A percentile compares a stretch with the other conserved stretches of the same genome.
Conservation (phyloP, 2,888 invertebrate genomes). For the Carcina quercana region DNA sequence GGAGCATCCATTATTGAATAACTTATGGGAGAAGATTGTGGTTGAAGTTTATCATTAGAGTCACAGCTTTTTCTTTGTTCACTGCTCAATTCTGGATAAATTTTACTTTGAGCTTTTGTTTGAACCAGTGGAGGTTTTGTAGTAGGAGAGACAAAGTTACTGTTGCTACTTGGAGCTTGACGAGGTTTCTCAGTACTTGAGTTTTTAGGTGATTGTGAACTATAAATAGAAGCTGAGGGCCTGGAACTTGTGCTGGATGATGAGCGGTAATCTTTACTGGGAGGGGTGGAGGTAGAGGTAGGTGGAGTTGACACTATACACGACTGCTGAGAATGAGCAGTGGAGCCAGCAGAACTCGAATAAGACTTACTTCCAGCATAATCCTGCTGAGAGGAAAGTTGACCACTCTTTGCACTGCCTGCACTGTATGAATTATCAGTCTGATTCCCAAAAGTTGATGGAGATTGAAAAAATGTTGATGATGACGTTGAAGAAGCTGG, state of each 20-base stretch:
- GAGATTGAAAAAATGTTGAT: slow-evolving; percentile 78
- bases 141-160: slow-evolving; percentile 70
- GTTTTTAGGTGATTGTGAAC: slow-evolving; percentile 57
- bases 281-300: slow-evolving; percentile 65
- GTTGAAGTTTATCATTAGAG: slow-evolving; percentile 64
- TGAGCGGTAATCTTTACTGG: slow-evolving; percentile 78
- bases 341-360: slow-evolving; percentile 74
- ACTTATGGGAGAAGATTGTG: slow-evolving; percentile 83
- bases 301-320: slow-evolving; percentile 82
- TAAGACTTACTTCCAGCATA: slow-evolving; percentile 75
- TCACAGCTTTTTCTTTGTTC: slow-evolving; percentile 74
- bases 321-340: slow-evolving; percentile 78
- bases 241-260: slow-evolving; percentile 68
- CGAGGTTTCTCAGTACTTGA: slow-evolving; percentile 51
- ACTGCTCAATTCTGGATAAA: slow-evolving; percentile 79
- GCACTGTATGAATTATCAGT: slow-evolving; percentile 73
- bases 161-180: slow-evolving; percentile 45
- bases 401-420: slow-evolving; percentile 71
- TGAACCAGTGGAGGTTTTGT: slow-evolving; percentile 75
- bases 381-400: slow-evolving; percentile 70
- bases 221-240: slow-evolving; percentile 57
- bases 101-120: slow-evolving; percentile 85
- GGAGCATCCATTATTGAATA: slow-evolving; percentile 84
- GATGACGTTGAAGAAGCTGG: slow-evolving; percentile 69
- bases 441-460: slow-evolving; percentile 75